These are phyloP conservation scores for Bos taurus DNA, from an alignment of 2,113 vertebrate species.

Conservation along the genomic window DNA sequence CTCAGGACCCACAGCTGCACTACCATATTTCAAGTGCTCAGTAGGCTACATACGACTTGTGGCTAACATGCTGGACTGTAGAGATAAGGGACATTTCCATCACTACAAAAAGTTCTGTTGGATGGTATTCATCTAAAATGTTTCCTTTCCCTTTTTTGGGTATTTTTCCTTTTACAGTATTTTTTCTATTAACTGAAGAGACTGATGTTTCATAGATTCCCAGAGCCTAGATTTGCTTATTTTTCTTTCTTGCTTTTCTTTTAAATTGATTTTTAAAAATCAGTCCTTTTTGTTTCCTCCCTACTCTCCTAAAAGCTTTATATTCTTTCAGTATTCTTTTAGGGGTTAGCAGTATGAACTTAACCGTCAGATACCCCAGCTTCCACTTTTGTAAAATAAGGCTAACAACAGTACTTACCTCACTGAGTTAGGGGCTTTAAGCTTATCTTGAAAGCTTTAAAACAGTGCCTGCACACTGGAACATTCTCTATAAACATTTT, in stretches of 20 bases:
- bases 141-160: neutral
- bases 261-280: constrained; percentile 4
- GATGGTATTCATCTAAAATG: neutral
- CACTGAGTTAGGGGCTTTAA: neutral
- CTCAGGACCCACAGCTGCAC: neutral
- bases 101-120: neutral
- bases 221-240: neutral
- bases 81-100: neutral
- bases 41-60: neutral
- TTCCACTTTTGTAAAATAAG: neutral
- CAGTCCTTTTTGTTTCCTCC: neutral
- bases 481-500: neutral
- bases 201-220: neutral
- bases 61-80: neutral
- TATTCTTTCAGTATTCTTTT: neutral
- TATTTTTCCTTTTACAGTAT: neutral
- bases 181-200: neutral
- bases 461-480: neutral
- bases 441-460: constrained; percentile 1
- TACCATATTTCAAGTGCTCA: neutral
- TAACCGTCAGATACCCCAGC: neutral
- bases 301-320: neutral
- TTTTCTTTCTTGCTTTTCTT: neutral
- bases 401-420: neutral
- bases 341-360: neutral